A percentile compares a stretch with the other conserved stretches of the same genome.
Conservation (phyloP, 2,113 vertebrate genomes). For the Leuciscus idus region DNA sequence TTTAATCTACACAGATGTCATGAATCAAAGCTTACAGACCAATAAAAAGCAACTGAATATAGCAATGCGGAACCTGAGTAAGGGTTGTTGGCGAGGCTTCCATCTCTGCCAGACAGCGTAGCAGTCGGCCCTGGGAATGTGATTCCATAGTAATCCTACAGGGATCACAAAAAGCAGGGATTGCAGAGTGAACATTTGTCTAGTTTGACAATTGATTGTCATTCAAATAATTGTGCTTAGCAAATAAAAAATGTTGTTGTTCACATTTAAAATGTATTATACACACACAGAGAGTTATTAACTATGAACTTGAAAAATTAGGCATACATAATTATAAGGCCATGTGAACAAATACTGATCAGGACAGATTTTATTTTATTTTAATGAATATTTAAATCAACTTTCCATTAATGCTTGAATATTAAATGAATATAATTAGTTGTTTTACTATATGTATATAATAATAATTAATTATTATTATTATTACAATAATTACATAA, state of each 20-base stretch:
- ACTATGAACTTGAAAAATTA: neutral
- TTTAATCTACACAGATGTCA: neutral
- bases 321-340: neutral
- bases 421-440: neutral
- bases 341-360: neutral
- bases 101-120: conserved; percentile 90
- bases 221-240: neutral
- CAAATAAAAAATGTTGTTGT: neutral
- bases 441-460: neutral
- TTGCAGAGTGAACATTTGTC: neutral
- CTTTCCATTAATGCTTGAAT: neutral
- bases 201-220: neutral
- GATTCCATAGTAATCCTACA: conserved; percentile 97
- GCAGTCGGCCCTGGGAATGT: conserved; percentile 92
- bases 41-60: neutral
- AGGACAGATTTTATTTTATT: neutral
- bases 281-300: neutral
- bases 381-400: neutral
- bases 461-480: too few relatives aligned
- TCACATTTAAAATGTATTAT: neutral
- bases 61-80: conserved; percentile 89
- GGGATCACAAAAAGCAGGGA: neutral
- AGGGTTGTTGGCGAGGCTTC: conserved; percentile 88
- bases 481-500: too few relatives aligned
- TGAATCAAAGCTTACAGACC: neutral